These are phyloP conservation scores for Crocallis elinguaria DNA, from an alignment of 2,888 invertebrate genomes.

Conservation along the genomic window DNA sequence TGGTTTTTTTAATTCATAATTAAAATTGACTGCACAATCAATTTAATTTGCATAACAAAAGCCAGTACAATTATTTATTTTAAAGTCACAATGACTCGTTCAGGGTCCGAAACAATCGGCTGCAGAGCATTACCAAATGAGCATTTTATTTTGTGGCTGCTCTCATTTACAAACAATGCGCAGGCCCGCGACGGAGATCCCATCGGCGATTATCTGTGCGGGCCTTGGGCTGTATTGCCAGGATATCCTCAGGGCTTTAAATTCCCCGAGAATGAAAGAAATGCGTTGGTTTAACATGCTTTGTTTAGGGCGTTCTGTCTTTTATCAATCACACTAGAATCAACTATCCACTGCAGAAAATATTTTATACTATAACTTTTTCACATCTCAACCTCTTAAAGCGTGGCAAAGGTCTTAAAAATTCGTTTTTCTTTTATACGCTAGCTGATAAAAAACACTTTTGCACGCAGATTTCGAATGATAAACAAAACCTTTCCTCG, in stretches of 20 bases:
- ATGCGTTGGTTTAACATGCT: too few species aligned
- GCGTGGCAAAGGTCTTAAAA: too few species aligned
- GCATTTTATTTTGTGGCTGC: constrained; percentile 62
- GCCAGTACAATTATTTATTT: constrained; percentile 46
- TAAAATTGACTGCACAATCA: not conserved
- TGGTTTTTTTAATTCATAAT: too few species aligned
- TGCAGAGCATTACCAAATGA: constrained; percentile 57
- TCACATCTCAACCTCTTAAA: too few species aligned
- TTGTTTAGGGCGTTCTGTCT: too few species aligned
- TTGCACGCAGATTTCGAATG: too few species aligned
- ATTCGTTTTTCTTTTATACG: too few species aligned
- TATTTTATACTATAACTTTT: too few species aligned
- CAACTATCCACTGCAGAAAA: too few species aligned
- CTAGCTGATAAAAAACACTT: too few species aligned
- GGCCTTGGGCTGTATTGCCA: constrained; percentile 31
- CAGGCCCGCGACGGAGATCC: constrained; percentile 64
- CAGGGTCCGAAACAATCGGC: constrained; percentile 55
- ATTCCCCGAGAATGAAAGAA: not conserved
- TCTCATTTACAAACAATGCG: constrained; percentile 81
- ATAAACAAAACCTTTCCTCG: too few species aligned
- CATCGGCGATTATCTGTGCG: constrained; percentile 69
- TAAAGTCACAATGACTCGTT: constrained; percentile 48
- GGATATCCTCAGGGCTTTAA: not conserved
- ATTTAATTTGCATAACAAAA: constrained; percentile 44
- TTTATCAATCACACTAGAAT: too few species aligned